Conservation (phyloP, 2,888 invertebrate genomes). For the Epinotia brunnichana region DNA sequence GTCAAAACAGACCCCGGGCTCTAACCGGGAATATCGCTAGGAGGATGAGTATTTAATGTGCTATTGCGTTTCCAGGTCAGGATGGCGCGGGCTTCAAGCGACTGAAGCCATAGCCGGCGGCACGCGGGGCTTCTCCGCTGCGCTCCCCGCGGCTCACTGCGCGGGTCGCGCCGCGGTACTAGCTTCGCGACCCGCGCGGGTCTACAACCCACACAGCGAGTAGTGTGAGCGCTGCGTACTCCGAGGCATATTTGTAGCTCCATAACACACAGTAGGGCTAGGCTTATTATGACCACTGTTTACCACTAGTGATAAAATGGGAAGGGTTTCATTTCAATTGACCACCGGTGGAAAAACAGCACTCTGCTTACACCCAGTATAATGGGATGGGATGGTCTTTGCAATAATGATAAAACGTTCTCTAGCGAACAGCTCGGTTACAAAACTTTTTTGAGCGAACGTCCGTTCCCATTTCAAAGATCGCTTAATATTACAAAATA, state of each 20-base stretch:
- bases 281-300: background rate
- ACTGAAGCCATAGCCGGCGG: slow-evolving; percentile 86
- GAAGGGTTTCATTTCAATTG: too few relatives aligned
- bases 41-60: too few relatives aligned
- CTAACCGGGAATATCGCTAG: too few relatives aligned
- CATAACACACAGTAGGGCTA: background rate
- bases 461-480: background rate
- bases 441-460: background rate
- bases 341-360: too few relatives aligned
- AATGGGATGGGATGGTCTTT: too few relatives aligned
- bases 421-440: background rate
- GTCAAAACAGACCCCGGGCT: too few relatives aligned
- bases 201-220: background rate
- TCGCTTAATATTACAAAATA: background rate
- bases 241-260: background rate
- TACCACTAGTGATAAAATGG: too few relatives aligned
- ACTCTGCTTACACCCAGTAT: too few relatives aligned
- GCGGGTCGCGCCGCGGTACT: slow-evolving; percentile 79
- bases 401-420: background rate
- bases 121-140: slow-evolving; percentile 63
- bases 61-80: slow-evolving; percentile 69
- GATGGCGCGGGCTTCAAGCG: slow-evolving; percentile 92
- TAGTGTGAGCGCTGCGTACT: background rate
- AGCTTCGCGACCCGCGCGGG: slow-evolving; percentile 54
- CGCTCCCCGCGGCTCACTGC: slow-evolving; percentile 76